Evolutionary conservation across 2,113 vertebrate genomes (phyloP).

Genomic region (Ariopsis seemanni): DNA sequence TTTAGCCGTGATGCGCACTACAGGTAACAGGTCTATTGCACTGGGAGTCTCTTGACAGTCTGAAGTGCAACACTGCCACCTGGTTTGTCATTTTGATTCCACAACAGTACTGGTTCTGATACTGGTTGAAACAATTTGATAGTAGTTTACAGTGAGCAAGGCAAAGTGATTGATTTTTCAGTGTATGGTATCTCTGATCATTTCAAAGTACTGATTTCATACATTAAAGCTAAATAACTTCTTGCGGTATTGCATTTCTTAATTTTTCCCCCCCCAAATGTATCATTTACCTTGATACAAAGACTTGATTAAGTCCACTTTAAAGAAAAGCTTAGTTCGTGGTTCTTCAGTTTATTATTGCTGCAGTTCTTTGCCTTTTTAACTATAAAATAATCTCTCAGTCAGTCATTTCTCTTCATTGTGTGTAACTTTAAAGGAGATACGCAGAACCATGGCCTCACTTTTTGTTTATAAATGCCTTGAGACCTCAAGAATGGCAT

Average conservation of each 20-base stretch:
- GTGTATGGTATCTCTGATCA: background rate
- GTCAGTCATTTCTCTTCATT: background rate
- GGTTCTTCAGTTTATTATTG: background rate
- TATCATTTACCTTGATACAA: background rate
- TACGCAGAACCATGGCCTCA: too few relatives aligned
- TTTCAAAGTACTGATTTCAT: background rate
- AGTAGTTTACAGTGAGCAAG: background rate
- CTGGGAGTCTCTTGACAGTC: background rate
- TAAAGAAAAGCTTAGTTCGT: background rate
- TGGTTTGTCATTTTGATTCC: slow-evolving; percentile 3
- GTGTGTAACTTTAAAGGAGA: background rate
- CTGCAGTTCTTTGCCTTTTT: slow-evolving; percentile 39
- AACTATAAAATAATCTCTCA: background rate
- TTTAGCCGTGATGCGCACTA: background rate
- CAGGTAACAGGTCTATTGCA: slow-evolving; percentile 16
- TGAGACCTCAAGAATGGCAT: too few relatives aligned
- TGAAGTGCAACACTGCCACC: slow-evolving; percentile 44
- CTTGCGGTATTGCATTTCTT: background rate
- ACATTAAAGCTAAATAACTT: background rate
- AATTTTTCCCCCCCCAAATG: background rate
- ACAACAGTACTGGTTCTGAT: background rate
- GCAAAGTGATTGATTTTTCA: background rate
- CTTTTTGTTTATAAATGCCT: too few relatives aligned
- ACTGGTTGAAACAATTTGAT: background rate
- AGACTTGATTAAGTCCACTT: background rate